Percentiles rank a stretch among this genome's conserved stretches.
Conservation (phyloP, 2,113 vertebrate species). For the Chaenogobius annularis region DNA sequence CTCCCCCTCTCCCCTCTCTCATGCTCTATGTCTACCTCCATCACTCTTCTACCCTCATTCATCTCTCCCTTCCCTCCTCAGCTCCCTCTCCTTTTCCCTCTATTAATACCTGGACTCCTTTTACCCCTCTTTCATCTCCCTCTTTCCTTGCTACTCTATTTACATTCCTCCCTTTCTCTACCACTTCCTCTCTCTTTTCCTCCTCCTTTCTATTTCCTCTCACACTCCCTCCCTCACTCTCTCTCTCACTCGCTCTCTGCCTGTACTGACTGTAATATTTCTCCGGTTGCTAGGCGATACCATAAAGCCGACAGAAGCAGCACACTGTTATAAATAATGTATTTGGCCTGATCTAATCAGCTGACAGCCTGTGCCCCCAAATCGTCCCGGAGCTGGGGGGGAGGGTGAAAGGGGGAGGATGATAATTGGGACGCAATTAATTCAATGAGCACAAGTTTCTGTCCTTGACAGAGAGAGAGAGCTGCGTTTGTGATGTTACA, state of each 20-base stretch:
- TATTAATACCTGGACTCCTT: background rate
- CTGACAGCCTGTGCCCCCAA: conserved; percentile 63
- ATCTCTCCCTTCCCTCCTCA: background rate
- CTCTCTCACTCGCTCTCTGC: conserved; percentile 15
- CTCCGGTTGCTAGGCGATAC: conserved; percentile 81
- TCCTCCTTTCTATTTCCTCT: background rate
- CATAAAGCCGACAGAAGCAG: conserved; percentile 75
- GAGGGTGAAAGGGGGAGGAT: conserved; percentile 41
- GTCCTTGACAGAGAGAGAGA: conserved; percentile 54
- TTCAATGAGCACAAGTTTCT: conserved; percentile 67
- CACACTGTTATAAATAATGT: conserved; percentile 84
- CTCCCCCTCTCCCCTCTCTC: no score
- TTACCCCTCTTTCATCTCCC: background rate
- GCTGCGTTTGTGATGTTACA: conserved; percentile 37
- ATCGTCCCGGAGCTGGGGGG: conserved; percentile 33
- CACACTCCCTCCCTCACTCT: background rate
- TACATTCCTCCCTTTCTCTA: background rate
- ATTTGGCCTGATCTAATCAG: conserved; percentile 82
- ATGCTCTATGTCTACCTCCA: no score
- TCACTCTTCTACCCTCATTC: background rate
- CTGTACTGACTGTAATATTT: conserved; percentile 73
- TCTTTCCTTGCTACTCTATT: background rate
- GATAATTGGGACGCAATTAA: conserved; percentile 72
- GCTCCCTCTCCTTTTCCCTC: background rate
- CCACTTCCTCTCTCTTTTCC: background rate